These are phyloP conservation scores for Poeciliopsis turrubarensis DNA, from an alignment of 2,113 vertebrate genomes.

Conservation along the genomic window DNA sequence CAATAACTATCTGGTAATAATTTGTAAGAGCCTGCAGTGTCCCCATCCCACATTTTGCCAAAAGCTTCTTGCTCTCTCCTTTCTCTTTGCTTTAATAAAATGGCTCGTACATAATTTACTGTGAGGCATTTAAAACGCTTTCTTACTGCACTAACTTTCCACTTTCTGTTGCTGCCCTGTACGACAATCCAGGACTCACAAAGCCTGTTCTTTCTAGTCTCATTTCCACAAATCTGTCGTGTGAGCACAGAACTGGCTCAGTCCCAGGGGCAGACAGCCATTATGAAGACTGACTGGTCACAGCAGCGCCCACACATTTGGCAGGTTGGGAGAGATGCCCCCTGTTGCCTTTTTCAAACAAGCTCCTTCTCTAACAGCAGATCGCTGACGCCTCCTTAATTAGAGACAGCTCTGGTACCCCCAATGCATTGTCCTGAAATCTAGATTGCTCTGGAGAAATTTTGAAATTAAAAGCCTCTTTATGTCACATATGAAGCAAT, in stretches of 20 bases:
- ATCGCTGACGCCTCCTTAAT: slow-evolving; percentile 61
- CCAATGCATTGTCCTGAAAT: slow-evolving; percentile 31
- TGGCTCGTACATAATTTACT: neutral
- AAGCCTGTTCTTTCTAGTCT: slow-evolving; percentile 35
- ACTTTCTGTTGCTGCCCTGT: slow-evolving; percentile 1
- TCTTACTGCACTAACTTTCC: neutral
- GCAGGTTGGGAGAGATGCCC: slow-evolving; percentile 63
- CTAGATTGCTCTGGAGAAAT: slow-evolving; percentile 35
- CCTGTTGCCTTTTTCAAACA: slow-evolving; percentile 62
- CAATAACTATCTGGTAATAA: slow-evolving; percentile 50
- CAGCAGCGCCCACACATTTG: slow-evolving; percentile 69
- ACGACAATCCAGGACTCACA: slow-evolving; percentile 31
- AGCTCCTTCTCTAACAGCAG: slow-evolving; percentile 39
- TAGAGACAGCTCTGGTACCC: slow-evolving; percentile 59
- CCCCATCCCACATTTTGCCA: slow-evolving; percentile 16
- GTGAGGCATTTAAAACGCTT: neutral
- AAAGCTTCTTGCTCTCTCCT: slow-evolving; percentile 9
- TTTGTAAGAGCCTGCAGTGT: slow-evolving; percentile 34
- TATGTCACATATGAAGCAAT: slow-evolving; percentile 24
- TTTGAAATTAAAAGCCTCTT: slow-evolving; percentile 58
- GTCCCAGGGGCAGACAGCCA: slow-evolving; percentile 55
- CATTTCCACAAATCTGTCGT: slow-evolving; percentile 50
- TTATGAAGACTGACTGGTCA: slow-evolving; percentile 71
- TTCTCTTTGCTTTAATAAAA: neutral
- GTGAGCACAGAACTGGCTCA: slow-evolving; percentile 60